A percentile compares a stretch with the other conserved stretches of the same genome.
Conservation (phyloP, 1,140 invertebrate genomes). For the Zaprionus davidi region DNA sequence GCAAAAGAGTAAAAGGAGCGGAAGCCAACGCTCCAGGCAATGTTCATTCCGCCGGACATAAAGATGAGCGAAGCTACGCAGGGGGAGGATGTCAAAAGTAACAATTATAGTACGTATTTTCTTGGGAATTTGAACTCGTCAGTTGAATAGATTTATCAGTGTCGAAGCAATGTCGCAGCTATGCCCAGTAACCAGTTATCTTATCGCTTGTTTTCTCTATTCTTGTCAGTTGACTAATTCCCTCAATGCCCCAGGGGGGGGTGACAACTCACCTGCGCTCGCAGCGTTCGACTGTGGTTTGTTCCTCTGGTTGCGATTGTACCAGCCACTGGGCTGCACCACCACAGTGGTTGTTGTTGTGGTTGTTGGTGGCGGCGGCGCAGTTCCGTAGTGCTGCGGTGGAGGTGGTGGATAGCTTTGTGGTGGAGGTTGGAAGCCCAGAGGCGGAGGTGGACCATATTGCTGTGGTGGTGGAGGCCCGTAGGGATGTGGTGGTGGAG, state of each 20-base stretch:
- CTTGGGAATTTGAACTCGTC: not conserved
- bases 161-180: not conserved
- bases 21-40: constrained; percentile 67
- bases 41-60: constrained; percentile 68
- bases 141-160: not conserved
- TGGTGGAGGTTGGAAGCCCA: not conserved
- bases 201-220: constrained; percentile 29
- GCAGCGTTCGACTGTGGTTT: constrained; percentile 58
- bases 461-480: constrained; percentile 19
- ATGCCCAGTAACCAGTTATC: not conserved
- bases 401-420: not conserved
- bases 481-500: constrained; percentile 2
- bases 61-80: constrained; percentile 61
- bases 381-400: constrained; percentile 10
- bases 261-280: constrained; percentile 44
- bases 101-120: not conserved
- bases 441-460: constrained; percentile 21
- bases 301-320: constrained; percentile 37
- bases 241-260: not conserved
- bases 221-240: constrained; percentile 29
- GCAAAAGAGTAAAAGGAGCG: not conserved
- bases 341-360: constrained; percentile 15
- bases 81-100: not conserved
- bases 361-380: not conserved
- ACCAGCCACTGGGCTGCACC: constrained; percentile 43